A percentile compares a stretch with the other conserved stretches of the same genome.
phyloP scores from a whole-genome alignment of 1,140 invertebrate genomes.

The Venustaconcha ellipsiformis region DNA sequence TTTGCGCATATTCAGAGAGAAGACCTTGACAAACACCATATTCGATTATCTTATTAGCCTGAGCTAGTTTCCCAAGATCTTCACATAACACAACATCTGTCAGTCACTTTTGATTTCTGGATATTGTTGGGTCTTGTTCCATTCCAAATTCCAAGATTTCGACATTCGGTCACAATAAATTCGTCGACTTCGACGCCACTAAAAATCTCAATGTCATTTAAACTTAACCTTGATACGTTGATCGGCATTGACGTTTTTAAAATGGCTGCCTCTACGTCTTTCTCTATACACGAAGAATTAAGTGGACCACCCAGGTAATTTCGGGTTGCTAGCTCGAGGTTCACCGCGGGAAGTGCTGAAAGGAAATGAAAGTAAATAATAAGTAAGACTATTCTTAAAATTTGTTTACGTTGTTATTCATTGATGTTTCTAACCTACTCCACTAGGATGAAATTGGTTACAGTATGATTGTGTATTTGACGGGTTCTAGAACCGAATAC shows the following conservation, averaged over 20 bases:
- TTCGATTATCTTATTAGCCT: no score
- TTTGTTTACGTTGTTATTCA: background rate
- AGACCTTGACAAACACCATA: no score
- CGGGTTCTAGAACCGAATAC: background rate
- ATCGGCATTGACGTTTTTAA: constrained; percentile 44
- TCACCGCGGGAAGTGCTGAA: constrained; percentile 61
- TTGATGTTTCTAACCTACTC: background rate
- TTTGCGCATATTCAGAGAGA: no score
- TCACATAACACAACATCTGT: constrained; percentile 48
- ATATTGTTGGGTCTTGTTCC: constrained; percentile 47
- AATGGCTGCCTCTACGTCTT: constrained; percentile 48
- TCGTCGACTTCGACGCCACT: constrained; percentile 60
- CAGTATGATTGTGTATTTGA: background rate
- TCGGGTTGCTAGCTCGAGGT: constrained; percentile 61
- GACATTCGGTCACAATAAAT: constrained; percentile 58
- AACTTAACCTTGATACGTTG: constrained; percentile 45
- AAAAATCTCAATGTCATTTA: constrained; percentile 52
- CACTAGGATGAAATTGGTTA: background rate
- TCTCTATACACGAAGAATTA: constrained; percentile 43
- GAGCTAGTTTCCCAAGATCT: no score
- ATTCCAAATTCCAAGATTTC: constrained; percentile 57
- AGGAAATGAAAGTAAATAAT: constrained; percentile 9
- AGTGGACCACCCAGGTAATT: constrained; percentile 64
- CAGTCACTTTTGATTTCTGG: constrained; percentile 26
- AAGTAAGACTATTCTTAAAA: background rate